Evolutionary conservation across 2,888 invertebrate species (phyloP).

Genomic region (Poecilus cupreus): DNA sequence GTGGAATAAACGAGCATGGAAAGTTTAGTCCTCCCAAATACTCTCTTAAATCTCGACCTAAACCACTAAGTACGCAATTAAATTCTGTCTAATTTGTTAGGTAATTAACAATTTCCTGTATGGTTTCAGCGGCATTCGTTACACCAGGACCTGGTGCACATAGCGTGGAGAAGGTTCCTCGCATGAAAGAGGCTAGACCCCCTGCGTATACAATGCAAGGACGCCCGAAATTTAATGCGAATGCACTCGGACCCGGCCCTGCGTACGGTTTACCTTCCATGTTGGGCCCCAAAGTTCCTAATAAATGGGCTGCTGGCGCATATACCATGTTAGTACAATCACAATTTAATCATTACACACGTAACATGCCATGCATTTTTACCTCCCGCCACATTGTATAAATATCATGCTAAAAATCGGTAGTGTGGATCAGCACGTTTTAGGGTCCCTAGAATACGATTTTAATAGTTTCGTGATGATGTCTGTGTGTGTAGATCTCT

Average conservation of each 20-base stretch:
- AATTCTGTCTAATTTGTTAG: background rate
- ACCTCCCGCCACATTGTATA: too few species aligned
- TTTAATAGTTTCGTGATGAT: too few species aligned
- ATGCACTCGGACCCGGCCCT: slow-evolving; percentile 76
- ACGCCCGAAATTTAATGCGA: slow-evolving; percentile 68
- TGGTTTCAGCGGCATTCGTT: slow-evolving; percentile 65
- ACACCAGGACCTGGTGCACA: slow-evolving; percentile 81
- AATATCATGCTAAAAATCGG: too few species aligned
- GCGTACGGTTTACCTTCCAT: slow-evolving; percentile 75
- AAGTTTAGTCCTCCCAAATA: slow-evolving; percentile 74
- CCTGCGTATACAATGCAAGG: slow-evolving; percentile 77
- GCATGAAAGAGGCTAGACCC: slow-evolving; percentile 75
- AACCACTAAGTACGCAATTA: slow-evolving; percentile 28
- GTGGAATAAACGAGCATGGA: slow-evolving; percentile 73
- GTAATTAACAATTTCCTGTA: too few species aligned
- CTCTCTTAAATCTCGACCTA: slow-evolving; percentile 63
- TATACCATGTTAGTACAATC: slow-evolving; percentile 73
- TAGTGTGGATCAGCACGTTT: too few species aligned
- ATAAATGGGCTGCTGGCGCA: slow-evolving; percentile 73
- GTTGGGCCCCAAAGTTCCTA: slow-evolving; percentile 75
- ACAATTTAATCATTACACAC: too few species aligned
- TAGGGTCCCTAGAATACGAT: too few species aligned
- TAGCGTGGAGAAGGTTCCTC: slow-evolving; percentile 76
- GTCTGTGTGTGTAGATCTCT: too few species aligned
- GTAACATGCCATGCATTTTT: too few species aligned